Base-by-base conservation (phyloP, 2,888 invertebrate species). In the Serrognathus titanus region DNA sequence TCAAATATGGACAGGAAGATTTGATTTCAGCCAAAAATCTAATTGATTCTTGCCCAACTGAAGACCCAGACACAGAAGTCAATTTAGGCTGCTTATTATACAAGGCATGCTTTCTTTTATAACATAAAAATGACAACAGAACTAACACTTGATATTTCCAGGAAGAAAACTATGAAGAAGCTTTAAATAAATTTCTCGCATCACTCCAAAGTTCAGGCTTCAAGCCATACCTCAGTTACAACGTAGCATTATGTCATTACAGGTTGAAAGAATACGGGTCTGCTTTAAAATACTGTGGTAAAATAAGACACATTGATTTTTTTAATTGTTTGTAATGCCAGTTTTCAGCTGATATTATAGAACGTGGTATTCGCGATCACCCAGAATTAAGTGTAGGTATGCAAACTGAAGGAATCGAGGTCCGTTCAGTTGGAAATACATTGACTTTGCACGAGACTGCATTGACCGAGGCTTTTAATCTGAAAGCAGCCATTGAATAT, bases 401-500 rank as follows among this genome's bases (percentile, higher is more conserved):
- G 86, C 94, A 95, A 73, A 94, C 96, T 20, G 98, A 98, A 75
- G 90, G 90, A 1, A 89, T 91, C 47, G 90, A 91, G 78, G 92
- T 95, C 0, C 86, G 97, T 61, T 97, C 97, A 71, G 97, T 99
- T 37, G 98, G 98, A 0, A 97, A 97, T 76, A 94, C 96, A 0
- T 79, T 94, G 56, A 91, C 91, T 1, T 82, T 99, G 57, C 97
- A 98, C 71, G 90, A 97, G 75, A 97, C 98, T 3, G 96, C 97
- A 13, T 83, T 99, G 2, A 94, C 99, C 9, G 99, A 99, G 80
- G 97, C 98, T 0, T 95, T 98, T 72, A 99, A 99, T 80, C 82
- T 99, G 16, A 98, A 98, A 81, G 97, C 98, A 8, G 98, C 98
- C 3, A 95, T 99, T 67, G 97, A 98, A 78, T 99, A 94, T 78